Conservation (phyloP, 2,888 invertebrate genomes). For the Bombylius major region DNA sequence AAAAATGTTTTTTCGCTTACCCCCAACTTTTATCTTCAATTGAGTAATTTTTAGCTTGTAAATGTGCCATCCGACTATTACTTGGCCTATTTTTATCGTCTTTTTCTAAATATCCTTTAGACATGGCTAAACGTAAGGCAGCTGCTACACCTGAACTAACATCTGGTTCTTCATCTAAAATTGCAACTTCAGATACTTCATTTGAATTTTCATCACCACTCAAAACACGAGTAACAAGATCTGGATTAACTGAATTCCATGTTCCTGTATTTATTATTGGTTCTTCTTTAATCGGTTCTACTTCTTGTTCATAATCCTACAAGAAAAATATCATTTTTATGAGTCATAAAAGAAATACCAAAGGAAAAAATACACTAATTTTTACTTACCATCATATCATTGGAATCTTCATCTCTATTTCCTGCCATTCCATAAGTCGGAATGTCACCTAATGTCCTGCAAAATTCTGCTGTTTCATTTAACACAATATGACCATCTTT, state of each 20-base stretch:
- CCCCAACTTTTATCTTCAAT: slow-evolving; percentile 66
- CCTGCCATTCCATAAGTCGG: slow-evolving; percentile 88
- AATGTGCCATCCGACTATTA: slow-evolving; percentile 57
- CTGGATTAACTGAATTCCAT: slow-evolving; percentile 71
- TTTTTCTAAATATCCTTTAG: slow-evolving; percentile 86
- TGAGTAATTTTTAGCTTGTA: slow-evolving; percentile 67
- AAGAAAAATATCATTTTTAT: slow-evolving; percentile 5
- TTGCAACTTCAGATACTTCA: slow-evolving; percentile 34
- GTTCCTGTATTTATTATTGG: slow-evolving; percentile 50
- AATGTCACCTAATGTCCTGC: slow-evolving; percentile 87
- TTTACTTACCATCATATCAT: slow-evolving; percentile 40
- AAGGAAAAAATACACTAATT: not conserved
- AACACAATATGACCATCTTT: slow-evolving; percentile 54
- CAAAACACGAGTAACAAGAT: slow-evolving; percentile 34
- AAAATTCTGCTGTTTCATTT: slow-evolving; percentile 94
- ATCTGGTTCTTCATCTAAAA: slow-evolving; percentile 82
- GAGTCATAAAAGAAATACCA: not conserved
- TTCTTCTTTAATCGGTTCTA: slow-evolving; percentile 34
- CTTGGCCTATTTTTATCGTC: slow-evolving; percentile 61
- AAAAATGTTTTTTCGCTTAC: slow-evolving; percentile 27
- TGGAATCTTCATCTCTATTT: slow-evolving; percentile 71
- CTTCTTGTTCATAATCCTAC: slow-evolving; percentile 30
- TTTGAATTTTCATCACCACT: slow-evolving; percentile 38
- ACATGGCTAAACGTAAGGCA: slow-evolving; percentile 78
- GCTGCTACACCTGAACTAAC: slow-evolving; percentile 85